Base-by-base conservation (phyloP, 1,140 invertebrate species). In the Heliconius nattereri region DNA sequence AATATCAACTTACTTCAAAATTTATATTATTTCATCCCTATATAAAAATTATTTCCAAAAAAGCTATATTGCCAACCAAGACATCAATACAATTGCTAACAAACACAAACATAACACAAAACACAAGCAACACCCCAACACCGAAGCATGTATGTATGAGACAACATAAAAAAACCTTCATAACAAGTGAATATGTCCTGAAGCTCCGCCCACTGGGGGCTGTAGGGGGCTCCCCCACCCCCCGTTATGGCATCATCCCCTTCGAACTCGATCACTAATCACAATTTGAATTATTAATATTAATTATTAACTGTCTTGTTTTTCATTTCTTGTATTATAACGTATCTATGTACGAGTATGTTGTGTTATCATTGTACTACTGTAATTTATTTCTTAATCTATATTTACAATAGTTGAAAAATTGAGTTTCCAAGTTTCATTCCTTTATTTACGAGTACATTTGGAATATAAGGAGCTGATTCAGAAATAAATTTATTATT, bases 141-240 rank as follows among this genome's bases (percentile, higher is more conserved):
- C 80, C 83, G 80, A 80, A 83, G 84, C 77, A 40, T 13, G 26
- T 40, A 73, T 71, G 66, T 52, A 72, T 72, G 35, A 16, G 16
- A 71, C 3, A 76, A 40, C 45, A 52, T 52, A 52, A 52, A 52
- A 8, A 66, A 76, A 85, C 84, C 84, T 85, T 85, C 73, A 75
- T 82, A 85, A 49, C 81, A 79, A 29, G 78, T 40, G 78, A 84
- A 83, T 72, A 86, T 79, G 77, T 85, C 85, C 40, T 75, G 74
- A n/a, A 86, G 84, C 75, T 86, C 84, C 71, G 80, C 82, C 85
- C 85, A 86, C 60, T 60, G 70, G 71, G 26, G 66, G 40, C 40
- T 45, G 40, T 16, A 16, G 19, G 49, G 73, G 45, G 74, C 71
- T 32, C 71, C 78, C 60, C 23, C 60, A 5, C 60, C 23, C 60